Conservation (phyloP, 2,888 invertebrate species). For the Acholoe squamosa region DNA sequence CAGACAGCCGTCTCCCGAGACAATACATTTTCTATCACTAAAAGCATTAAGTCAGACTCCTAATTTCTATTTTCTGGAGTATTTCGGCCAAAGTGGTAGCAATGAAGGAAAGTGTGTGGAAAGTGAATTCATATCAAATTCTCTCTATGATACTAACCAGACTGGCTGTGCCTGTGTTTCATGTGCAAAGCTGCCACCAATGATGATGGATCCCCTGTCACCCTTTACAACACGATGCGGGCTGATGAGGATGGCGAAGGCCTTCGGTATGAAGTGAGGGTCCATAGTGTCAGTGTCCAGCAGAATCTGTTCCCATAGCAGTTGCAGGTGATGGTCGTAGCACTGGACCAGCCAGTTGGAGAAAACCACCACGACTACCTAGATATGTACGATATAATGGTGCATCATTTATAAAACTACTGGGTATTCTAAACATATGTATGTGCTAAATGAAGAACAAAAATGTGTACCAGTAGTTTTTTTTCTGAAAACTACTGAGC, state of each 20-base stretch:
- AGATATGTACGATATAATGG: background rate
- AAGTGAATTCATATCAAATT: no score
- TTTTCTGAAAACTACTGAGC: no score
- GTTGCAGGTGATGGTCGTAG: slow-evolving; percentile 74
- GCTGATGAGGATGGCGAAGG: slow-evolving; percentile 77
- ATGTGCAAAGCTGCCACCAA: slow-evolving; percentile 79
- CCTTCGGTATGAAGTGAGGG: slow-evolving; percentile 75
- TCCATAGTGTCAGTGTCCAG: slow-evolving; percentile 73
- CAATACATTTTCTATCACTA: no score
- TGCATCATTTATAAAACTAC: background rate
- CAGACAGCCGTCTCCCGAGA: no score
- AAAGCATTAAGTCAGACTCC: no score
- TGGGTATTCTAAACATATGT: no score
- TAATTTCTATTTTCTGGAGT: no score
- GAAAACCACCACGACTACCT: slow-evolving; percentile 80
- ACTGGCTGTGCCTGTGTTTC: background rate
- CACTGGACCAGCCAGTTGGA: slow-evolving; percentile 80
- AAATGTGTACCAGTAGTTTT: no score
- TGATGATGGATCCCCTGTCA: slow-evolving; percentile 77
- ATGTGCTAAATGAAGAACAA: no score
- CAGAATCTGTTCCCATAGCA: slow-evolving; percentile 77
- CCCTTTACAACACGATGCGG: slow-evolving; percentile 77
- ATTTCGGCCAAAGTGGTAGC: no score
- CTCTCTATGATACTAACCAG: background rate
- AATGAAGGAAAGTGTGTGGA: no score